A percentile compares a stretch with the other conserved stretches of the same genome.
These are phyloP conservation scores for Selene dorsalis DNA, from an alignment of 2,797 vertebrate genomes.

Conservation along the genomic window DNA sequence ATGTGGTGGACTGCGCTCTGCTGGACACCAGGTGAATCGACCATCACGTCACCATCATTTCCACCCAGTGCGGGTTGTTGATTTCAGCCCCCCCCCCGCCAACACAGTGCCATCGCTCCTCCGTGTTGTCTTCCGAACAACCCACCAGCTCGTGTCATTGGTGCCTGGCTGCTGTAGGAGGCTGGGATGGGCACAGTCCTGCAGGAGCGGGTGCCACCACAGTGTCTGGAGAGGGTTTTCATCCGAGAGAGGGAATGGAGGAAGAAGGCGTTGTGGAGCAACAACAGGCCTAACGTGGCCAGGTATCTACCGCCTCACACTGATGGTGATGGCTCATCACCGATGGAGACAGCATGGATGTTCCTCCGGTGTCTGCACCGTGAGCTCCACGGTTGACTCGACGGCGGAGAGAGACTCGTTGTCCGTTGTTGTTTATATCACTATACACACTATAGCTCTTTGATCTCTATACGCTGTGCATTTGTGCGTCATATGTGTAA, in stretches of 20 bases:
- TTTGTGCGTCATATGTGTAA: not conserved
- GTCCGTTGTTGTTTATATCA: not conserved
- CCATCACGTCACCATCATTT: too few relatives aligned
- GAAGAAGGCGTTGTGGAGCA: constrained; percentile 57
- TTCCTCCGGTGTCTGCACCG: too few relatives aligned
- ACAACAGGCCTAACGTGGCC: constrained; percentile 45
- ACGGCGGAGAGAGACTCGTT: not conserved
- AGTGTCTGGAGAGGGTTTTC: constrained; percentile 42
- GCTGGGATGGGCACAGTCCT: constrained; percentile 78
- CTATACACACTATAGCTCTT: too few relatives aligned
- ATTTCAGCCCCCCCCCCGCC: too few relatives aligned
- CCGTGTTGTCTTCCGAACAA: too few relatives aligned
- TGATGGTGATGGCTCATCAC: not conserved
- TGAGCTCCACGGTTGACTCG: not conserved
- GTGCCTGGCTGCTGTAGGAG: too few relatives aligned
- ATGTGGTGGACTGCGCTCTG: too few relatives aligned
- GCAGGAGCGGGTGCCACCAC: constrained; percentile 62
- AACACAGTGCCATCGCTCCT: too few relatives aligned
- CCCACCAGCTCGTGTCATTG: too few relatives aligned
- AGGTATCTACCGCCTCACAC: constrained; percentile 56
- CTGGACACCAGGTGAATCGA: too few relatives aligned
- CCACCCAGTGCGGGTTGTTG: too few relatives aligned
- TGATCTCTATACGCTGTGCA: not conserved
- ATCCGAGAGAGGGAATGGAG: constrained; percentile 52
- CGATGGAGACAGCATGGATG: not conserved